phyloP scores from a whole-genome alignment of 2,113 vertebrate species.

The Phalacrocorax aristotelis region DNA sequence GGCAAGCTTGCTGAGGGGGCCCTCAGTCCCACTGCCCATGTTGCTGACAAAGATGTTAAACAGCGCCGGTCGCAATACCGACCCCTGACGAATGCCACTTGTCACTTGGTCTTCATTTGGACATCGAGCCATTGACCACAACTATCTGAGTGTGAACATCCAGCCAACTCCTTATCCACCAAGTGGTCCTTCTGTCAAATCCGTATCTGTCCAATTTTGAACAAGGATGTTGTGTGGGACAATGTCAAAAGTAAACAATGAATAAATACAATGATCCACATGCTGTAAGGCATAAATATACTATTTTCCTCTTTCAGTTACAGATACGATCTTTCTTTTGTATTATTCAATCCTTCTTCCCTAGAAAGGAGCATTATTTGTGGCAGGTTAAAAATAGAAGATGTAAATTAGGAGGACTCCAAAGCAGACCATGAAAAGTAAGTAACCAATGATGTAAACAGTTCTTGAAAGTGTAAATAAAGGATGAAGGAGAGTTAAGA shows the following conservation, averaged over 20 bases:
- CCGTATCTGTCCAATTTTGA: too few relatives aligned
- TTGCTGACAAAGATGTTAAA: too few relatives aligned
- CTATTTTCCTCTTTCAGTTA: not conserved
- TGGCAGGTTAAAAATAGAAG: slow-evolving; percentile 39
- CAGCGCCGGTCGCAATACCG: too few relatives aligned
- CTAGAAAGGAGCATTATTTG: not conserved
- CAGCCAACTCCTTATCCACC: too few relatives aligned
- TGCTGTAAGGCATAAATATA: not conserved
- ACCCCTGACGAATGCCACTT: too few relatives aligned
- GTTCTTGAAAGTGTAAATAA: not conserved
- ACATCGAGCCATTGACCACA: too few relatives aligned
- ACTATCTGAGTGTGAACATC: too few relatives aligned
- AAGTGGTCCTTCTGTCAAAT: too few relatives aligned
- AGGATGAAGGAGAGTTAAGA: not conserved
- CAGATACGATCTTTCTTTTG: slow-evolving; percentile 20
- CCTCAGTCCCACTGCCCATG: too few relatives aligned
- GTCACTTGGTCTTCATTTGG: too few relatives aligned
- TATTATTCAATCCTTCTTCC: slow-evolving; percentile 30
- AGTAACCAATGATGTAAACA: not conserved
- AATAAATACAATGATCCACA: slow-evolving; percentile 13
- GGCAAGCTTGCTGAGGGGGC: too few relatives aligned
- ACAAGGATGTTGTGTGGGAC: too few relatives aligned
- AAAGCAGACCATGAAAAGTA: not conserved
- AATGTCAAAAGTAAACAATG: not conserved
- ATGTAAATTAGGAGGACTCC: not conserved